Base-by-base conservation (phyloP, 2,888 invertebrate species). In the Gortyna flavago region DNA sequence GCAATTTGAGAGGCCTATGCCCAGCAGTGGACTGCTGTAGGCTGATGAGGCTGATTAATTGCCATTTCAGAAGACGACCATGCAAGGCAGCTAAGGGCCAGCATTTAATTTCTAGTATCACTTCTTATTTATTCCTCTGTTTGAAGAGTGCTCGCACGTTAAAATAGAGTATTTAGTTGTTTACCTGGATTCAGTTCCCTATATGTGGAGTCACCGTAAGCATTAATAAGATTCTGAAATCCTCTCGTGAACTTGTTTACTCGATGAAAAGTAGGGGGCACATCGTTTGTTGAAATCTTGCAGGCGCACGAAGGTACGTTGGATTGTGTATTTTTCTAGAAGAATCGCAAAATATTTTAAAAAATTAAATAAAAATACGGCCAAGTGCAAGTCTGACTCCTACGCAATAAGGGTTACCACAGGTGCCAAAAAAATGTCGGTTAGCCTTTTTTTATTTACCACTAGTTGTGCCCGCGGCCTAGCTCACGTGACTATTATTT, bases 221-320 rank as follows among this genome's bases (percentile, higher is more conserved):
- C 98, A 93, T 99, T 98, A 77, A 99, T 99, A 84, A 99, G 97
- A 85, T 97, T 97, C 95, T 99, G 99, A 95, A 99, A 99, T 54
- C 98, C 99, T 80, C 95, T 95, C 0, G 99, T 99, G 92, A 99
- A 99, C 91, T 98, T 98, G 94, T 99, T 99, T 25, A 98, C 98
- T 13, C 98, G 97, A 91, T 99, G 98, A 93, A 97, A 99, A 0
- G 99, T 99, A 3, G 99, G 99, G 0, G 99, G 99, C 72, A 95
- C 95, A 84, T 97, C 97, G 0, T 85, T 85, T 0, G 98, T 98
- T 41, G 97, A 97, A 89, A 98, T 98, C 25, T 98, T 97, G 89
- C 99, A 98, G 88, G 99, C 95, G 91, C 99, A 99, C 0, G 99
- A 99, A 0, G 98, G 98, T 75, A 99, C 98, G 25, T 98, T 98